Percentiles rank a stretch among this genome's conserved stretches.
Evolutionary conservation across 2,113 vertebrate genomes (phyloP).

Genomic region (Tichodroma muraria): DNA sequence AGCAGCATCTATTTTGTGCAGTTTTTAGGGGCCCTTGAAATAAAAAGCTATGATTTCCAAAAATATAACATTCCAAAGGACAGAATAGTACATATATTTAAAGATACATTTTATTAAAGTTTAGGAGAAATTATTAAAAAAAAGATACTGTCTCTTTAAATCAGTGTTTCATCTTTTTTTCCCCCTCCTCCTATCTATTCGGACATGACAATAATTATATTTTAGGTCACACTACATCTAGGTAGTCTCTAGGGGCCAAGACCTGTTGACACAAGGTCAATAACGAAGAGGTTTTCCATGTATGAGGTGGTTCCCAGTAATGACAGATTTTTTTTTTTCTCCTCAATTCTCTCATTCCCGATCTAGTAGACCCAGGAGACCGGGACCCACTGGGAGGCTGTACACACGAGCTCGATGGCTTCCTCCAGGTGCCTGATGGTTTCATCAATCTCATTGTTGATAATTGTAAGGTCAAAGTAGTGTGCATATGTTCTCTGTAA

Average conservation of each 20-base stretch:
- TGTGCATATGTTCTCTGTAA: conserved; percentile 97
- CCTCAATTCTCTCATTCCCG: conserved; percentile 51
- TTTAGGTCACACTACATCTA: conserved; percentile 92
- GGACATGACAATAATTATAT: conserved; percentile 95
- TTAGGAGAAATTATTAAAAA: conserved; percentile 79
- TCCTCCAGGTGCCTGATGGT: conserved; percentile 97
- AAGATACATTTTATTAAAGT: conserved; percentile 84
- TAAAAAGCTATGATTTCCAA: conserved; percentile 84
- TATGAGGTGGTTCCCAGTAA: conserved; percentile 75
- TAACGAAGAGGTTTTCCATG: conserved; percentile 79
- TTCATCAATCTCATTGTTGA: conserved; percentile 99
- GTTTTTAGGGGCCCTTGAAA: conserved; percentile 84
- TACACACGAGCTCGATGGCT: conserved; percentile 94
- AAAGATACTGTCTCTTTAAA: conserved; percentile 87
- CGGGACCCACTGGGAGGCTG: conserved; percentile 94
- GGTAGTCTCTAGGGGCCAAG: conserved; percentile 86
- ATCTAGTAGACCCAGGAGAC: conserved; percentile 98
- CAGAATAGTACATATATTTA: conserved; percentile 81
- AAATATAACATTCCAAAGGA: conserved; percentile 85
- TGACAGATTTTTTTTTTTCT: conserved; percentile 22
- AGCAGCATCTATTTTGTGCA: conserved; percentile 88
- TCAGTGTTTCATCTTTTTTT: conserved; percentile 69
- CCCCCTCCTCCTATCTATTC: conserved; percentile 85
- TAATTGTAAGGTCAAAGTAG: conserved; percentile 98
- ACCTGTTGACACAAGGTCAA: conserved; percentile 75